phyloP scores from a whole-genome alignment of 2,113 vertebrate species.

The Aplodontia rufa region DNA sequence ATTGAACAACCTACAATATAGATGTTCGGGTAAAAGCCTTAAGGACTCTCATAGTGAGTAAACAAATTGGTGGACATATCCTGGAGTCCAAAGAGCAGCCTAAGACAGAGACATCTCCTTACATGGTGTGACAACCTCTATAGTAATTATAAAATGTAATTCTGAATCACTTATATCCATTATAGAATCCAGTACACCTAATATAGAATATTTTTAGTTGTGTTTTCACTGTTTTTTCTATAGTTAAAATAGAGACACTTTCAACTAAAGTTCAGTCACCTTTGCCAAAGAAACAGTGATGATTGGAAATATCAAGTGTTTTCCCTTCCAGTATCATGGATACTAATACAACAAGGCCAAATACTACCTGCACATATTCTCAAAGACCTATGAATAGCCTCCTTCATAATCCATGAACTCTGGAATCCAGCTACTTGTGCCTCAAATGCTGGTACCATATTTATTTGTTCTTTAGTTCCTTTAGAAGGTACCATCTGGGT shows the following conservation, averaged over 20 bases:
- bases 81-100: not conserved
- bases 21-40: not conserved
- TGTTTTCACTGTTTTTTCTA: not conserved
- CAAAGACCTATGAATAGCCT: not conserved
- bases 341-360: too few species aligned
- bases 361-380: not conserved
- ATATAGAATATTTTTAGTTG: not conserved
- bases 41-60: not conserved
- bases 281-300: not conserved
- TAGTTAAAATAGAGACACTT: not conserved
- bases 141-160: not conserved
- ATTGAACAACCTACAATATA: not conserved
- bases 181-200: not conserved
- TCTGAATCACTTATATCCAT: not conserved
- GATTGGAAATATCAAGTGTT: not conserved
- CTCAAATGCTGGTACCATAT: not conserved
- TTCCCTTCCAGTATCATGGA: not conserved
- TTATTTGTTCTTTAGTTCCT: not conserved
- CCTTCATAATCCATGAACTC: too few species aligned
- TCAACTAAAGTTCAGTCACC: not conserved
- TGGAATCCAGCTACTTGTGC: not conserved
- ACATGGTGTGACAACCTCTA: fast-evolving
- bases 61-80: too few species aligned
- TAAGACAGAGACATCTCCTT: not conserved
- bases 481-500: not conserved